A percentile compares a stretch with the other conserved stretches of the same genome.
Evolutionary conservation across 2,797 vertebrate species (phyloP).

Genomic region (Varecia variegata): DNA sequence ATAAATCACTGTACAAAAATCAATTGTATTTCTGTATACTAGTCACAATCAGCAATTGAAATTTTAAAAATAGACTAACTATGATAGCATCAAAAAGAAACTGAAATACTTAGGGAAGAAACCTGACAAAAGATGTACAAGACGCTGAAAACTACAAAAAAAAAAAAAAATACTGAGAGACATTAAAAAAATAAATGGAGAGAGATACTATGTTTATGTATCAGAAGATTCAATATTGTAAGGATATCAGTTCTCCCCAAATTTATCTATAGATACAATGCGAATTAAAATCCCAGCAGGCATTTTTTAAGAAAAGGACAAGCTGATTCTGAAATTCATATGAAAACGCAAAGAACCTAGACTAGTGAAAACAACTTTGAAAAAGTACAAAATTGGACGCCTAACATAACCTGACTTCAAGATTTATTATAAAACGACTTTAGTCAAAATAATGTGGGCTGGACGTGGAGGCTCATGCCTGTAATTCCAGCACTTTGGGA

Average conservation of each 20-base stretch:
- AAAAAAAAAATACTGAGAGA: background rate
- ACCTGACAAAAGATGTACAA: background rate
- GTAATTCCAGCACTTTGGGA: no score
- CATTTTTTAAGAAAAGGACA: background rate
- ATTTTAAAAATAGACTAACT: background rate
- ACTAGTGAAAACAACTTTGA: slow-evolving; percentile 36
- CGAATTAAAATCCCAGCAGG: slow-evolving; percentile 23
- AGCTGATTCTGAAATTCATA: slow-evolving; percentile 24
- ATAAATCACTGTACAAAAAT: background rate
- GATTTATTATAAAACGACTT: background rate
- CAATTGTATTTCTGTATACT: background rate
- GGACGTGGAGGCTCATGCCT: no score
- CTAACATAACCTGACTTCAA: background rate
- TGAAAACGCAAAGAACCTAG: background rate
- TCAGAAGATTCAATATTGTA: background rate
- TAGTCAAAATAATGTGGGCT: background rate
- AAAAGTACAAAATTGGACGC: background rate
- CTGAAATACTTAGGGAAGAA: background rate
- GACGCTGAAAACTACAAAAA: slow-evolving; percentile 10
- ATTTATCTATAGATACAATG: background rate
- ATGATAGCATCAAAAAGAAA: background rate
- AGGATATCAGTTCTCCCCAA: background rate
- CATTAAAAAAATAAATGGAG: background rate
- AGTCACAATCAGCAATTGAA: background rate
- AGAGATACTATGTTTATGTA: background rate